Base-by-base conservation (phyloP, 2,888 invertebrate species). In the Dryobota labecula region DNA sequence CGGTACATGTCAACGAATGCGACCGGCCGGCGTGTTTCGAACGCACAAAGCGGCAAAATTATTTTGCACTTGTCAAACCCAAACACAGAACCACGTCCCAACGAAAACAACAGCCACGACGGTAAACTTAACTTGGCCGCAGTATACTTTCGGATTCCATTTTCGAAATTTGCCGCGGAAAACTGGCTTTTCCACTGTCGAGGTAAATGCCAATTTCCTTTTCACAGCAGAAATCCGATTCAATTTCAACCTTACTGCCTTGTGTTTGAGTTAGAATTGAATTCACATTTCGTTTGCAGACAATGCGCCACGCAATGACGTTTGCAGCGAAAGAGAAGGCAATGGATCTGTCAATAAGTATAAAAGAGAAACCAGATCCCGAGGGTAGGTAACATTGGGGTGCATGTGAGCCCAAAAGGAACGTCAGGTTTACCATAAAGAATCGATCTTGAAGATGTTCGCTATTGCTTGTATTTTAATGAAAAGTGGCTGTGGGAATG, bases 291-390 rank as follows among this genome's bases (percentile, higher is more conserved):
- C 66, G 51, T 76, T 73, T 51, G 88, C 89, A 94, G 94, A 95
- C 95, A 95, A 94, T 94, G 95, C 95, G 95, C 95, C 92, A 94
- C 94, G 94, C 95, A 93, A 93, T 95, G 95, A 95, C 95, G 96
- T 95, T 95, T 94, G 92, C 90, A 92, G 80, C 84, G 88, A 91
- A 86, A 87, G 91, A 86, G 92, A 93, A 61, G 78, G 87, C 76
- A 70, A 87, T 88, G 88, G 73, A 70, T 38, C 69, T 74, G 74
- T 78, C 78, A 77, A 56, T 63, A 79, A 63, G 92, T 84, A 87
- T 67, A 89, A 94, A 80, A 84, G 93, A 89, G 94, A 92, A 18
- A 81, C 56, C 7, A 64, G 76, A 85, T 84, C 79, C 82, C 83
- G 74, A 91, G 92, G 92, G 94, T 91, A 91, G 89, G 90, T 88